phyloP scores from a whole-genome alignment of 1,140 invertebrate genomes.

The Hestina assimilis region DNA sequence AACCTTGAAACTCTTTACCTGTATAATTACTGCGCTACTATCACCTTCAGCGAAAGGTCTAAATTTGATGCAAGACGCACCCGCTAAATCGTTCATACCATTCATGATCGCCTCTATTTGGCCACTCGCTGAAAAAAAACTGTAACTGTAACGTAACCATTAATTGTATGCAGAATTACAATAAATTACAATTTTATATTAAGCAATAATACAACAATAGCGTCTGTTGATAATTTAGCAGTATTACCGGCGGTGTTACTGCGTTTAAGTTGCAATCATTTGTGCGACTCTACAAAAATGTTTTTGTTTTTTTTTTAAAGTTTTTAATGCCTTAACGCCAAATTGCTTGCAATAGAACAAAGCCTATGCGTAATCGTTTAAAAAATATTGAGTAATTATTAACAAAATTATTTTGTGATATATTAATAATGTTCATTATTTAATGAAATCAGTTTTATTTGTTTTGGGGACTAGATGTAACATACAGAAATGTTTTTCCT shows the following conservation, averaged over 20 bases:
- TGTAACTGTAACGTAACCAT: background rate
- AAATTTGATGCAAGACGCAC: conserved; percentile 70
- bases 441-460: too few species aligned
- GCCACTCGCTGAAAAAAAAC: conserved; percentile 49
- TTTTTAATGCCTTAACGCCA: too few species aligned
- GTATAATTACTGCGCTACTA: conserved; percentile 69
- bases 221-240: conserved; percentile 5
- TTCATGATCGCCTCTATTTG: conserved; percentile 66
- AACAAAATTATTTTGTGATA: too few species aligned
- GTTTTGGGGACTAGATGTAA: conserved; percentile 5
- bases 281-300: too few species aligned
- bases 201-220: conserved; percentile 6
- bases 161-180: background rate
- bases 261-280: too few species aligned
- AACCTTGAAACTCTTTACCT: conserved; percentile 46
- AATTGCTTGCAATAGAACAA: too few species aligned
- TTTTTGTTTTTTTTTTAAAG: too few species aligned
- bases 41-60: conserved; percentile 65
- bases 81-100: conserved; percentile 69
- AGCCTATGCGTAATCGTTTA: too few species aligned
- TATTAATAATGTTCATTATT: too few species aligned
- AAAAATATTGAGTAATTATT: too few species aligned
- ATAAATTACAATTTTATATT: conserved; percentile 6
- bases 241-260: background rate
- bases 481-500: conserved; percentile 83